A percentile compares a stretch with the other conserved stretches of the same genome.
These are phyloP conservation scores for Plebejus melissa DNA, from an alignment of 2,888 invertebrate species.

Conservation along the genomic window DNA sequence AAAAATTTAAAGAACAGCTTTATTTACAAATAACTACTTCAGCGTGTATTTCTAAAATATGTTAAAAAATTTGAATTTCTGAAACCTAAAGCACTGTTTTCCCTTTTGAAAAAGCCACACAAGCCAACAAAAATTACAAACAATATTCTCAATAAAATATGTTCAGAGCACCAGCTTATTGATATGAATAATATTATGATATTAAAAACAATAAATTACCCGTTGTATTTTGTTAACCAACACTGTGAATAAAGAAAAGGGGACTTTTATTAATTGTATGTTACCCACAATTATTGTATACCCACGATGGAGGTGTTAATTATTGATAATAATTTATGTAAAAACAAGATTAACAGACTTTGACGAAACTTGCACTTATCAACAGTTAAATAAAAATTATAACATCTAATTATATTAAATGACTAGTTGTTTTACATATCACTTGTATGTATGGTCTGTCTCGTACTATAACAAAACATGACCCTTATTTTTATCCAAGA, in stretches of 20 bases:
- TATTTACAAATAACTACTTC: background rate
- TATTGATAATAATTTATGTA: background rate
- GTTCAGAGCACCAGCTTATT: no score
- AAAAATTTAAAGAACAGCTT: background rate
- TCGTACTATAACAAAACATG: background rate
- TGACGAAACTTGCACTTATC: background rate
- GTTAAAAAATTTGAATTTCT: background rate
- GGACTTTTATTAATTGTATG: no score
- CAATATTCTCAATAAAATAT: background rate
- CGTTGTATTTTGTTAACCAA: no score
- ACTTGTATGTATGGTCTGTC: background rate
- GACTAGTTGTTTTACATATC: slow-evolving; percentile 2
- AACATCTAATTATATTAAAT: background rate
- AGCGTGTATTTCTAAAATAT: background rate
- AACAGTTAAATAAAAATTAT: background rate
- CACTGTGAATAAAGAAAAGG: no score
- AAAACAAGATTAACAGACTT: background rate
- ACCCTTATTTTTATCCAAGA: background rate
- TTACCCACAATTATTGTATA: no score
- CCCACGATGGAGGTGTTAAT: no score
- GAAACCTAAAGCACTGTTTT: background rate
- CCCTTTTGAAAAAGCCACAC: background rate
- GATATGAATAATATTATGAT: no score
- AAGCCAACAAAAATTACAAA: background rate
- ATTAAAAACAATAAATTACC: no score